These are phyloP conservation scores for Carollia perspicillata DNA, from an alignment of 2,113 vertebrate genomes.

Conservation along the genomic window DNA sequence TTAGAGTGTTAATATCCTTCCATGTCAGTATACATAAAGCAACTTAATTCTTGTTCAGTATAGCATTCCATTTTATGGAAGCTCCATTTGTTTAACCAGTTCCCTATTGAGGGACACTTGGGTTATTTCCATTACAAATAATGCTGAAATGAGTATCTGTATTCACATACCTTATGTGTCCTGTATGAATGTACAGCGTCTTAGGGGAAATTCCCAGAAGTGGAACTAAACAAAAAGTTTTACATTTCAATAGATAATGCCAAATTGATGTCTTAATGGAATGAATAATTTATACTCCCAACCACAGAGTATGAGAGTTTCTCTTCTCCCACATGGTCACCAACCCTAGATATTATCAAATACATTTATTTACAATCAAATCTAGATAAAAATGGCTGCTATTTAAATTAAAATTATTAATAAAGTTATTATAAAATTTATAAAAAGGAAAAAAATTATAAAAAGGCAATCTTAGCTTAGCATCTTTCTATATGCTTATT, in stretches of 20 bases:
- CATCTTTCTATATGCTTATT: not conserved
- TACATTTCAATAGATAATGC: not conserved
- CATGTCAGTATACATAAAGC: not conserved
- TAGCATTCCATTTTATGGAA: not conserved
- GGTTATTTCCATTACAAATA: not conserved
- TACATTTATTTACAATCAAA: not conserved
- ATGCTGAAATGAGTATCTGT: not conserved
- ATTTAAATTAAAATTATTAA: slow-evolving; percentile 7
- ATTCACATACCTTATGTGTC: not conserved
- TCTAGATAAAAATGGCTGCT: not conserved
- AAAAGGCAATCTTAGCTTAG: not conserved
- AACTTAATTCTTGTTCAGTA: not conserved
- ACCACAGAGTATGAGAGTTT: not conserved
- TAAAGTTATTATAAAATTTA: not conserved
- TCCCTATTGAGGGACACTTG: not conserved
- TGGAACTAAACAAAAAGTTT: slow-evolving; percentile 4
- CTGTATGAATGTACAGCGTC: not conserved
- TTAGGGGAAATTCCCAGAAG: not conserved
- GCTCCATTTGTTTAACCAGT: not conserved
- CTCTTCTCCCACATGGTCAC: not conserved
- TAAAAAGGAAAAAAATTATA: no score
- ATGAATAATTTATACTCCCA: not conserved
- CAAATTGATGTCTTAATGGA: not conserved
- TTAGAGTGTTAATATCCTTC: not conserved
- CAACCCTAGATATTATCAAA: not conserved